These are phyloP conservation scores for Atrichornis clamosus DNA, from an alignment of 2,113 vertebrate species.

Conservation along the genomic window DNA sequence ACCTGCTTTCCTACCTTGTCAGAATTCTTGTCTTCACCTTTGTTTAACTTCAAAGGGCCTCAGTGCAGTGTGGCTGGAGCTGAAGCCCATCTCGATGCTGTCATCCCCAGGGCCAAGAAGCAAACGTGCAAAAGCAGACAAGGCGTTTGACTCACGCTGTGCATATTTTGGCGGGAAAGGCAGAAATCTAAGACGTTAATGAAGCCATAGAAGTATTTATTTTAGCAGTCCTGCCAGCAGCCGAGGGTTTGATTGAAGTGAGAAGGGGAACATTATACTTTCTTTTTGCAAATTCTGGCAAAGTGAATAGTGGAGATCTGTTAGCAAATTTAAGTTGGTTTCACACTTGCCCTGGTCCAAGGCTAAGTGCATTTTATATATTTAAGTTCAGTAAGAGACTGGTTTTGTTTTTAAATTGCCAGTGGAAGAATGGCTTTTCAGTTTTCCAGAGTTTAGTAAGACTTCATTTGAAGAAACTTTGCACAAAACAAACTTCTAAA, in stretches of 20 bases:
- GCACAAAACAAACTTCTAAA: background rate
- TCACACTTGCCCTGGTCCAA: constrained; percentile 54
- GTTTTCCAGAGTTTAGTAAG: constrained; percentile 6
- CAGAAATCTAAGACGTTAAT: constrained; percentile 61
- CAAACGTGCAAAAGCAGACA: constrained; percentile 45
- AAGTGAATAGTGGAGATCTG: constrained; percentile 44
- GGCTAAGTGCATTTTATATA: constrained; percentile 37
- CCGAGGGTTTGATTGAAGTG: constrained; percentile 55
- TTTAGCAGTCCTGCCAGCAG: constrained; percentile 60
- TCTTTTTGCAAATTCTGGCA: constrained; percentile 15
- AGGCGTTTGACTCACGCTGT: constrained; percentile 26
- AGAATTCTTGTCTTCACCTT: background rate
- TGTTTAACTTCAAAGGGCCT: background rate
- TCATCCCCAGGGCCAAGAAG: background rate
- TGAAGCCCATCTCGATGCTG: background rate
- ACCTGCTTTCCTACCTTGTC: background rate
- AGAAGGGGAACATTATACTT: constrained; percentile 48
- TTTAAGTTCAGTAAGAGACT: constrained; percentile 14
- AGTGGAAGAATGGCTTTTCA: constrained; percentile 15
- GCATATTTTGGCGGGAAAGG: constrained; percentile 56
- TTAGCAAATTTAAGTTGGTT: constrained; percentile 68
- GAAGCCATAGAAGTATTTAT: constrained; percentile 65
- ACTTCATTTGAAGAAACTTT: constrained; percentile 4
- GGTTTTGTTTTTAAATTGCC: constrained; percentile 33
- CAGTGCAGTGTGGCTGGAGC: background rate